Evolutionary conservation across 2,797 vertebrate genomes (phyloP).

Genomic region (Hylomyscus alleni): DNA sequence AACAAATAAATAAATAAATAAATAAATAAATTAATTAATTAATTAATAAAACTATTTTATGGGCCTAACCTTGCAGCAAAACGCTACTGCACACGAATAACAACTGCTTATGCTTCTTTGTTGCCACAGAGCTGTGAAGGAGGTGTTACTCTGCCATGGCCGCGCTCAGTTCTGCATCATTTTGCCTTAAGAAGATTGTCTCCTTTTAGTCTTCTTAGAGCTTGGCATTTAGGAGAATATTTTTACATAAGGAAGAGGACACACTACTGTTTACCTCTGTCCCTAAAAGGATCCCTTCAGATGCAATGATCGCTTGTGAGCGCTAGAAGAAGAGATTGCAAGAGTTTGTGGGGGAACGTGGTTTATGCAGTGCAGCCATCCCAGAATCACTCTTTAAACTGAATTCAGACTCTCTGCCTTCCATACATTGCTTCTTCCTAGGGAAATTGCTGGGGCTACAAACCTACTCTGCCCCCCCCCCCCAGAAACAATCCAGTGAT

Average conservation of each 20-base stretch:
- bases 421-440: not conserved
- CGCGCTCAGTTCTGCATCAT: not conserved
- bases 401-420: not conserved
- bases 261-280: not conserved
- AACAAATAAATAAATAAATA: too few relatives aligned
- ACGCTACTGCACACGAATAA: not conserved
- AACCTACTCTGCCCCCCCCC: not conserved
- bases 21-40: not conserved
- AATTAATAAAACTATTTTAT: not conserved
- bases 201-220: not conserved
- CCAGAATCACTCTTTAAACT: constrained; percentile 30
- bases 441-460: not conserved
- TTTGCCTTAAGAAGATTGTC: constrained; percentile 10
- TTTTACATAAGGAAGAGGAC: not conserved
- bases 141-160: not conserved
- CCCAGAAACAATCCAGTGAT: not conserved
- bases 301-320: not conserved
- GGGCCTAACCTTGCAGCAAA: constrained; percentile 36
- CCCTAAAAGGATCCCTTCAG: constrained; percentile 9
- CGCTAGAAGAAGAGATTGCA: not conserved
- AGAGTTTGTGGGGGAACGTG: not conserved
- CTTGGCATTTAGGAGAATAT: not conserved
- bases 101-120: not conserved
- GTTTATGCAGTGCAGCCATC: not conserved
- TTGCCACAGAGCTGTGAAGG: not conserved